These are phyloP conservation scores for Azorinus chamasolen DNA, from an alignment of 2,888 invertebrate species.

Conservation along the genomic window DNA sequence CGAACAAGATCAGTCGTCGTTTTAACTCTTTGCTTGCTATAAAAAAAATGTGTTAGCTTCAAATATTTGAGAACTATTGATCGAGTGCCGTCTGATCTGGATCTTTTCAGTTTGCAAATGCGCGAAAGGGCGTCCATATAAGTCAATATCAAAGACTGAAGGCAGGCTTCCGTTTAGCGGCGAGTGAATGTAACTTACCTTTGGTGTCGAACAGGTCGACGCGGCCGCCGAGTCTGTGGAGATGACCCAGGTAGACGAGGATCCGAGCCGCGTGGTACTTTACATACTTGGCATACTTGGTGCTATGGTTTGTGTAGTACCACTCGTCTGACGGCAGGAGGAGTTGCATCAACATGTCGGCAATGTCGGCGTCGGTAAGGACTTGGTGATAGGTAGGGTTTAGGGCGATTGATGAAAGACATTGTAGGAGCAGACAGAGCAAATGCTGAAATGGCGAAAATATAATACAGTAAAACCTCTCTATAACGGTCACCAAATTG, in stretches of 20 bases:
- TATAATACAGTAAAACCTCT: too few species aligned
- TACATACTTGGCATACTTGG: slow-evolving; percentile 89
- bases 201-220: slow-evolving; percentile 89
- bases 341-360: slow-evolving; percentile 89
- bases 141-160: too few species aligned
- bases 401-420: slow-evolving; percentile 89
- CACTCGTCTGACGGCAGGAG: slow-evolving; percentile 90
- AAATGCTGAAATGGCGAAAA: slow-evolving; percentile 88
- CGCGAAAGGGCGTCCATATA: too few species aligned
- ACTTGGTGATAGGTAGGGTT: slow-evolving; percentile 88
- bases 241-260: slow-evolving; percentile 89
- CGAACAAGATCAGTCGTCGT: too few species aligned
- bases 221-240: slow-evolving; percentile 89
- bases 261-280: slow-evolving; percentile 90
- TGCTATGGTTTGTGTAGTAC: slow-evolving; percentile 90
- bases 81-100: too few species aligned
- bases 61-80: too few species aligned
- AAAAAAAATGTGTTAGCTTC: too few species aligned
- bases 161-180: too few species aligned
- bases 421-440: slow-evolving; percentile 89
- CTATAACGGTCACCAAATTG: too few species aligned
- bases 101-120: too few species aligned
- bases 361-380: slow-evolving; percentile 88
- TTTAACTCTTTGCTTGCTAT: too few species aligned
- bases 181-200: too few species aligned